Evolutionary conservation across 2,888 invertebrate species (phyloP).

Genomic region (Caenorhabditis macrosperma): DNA sequence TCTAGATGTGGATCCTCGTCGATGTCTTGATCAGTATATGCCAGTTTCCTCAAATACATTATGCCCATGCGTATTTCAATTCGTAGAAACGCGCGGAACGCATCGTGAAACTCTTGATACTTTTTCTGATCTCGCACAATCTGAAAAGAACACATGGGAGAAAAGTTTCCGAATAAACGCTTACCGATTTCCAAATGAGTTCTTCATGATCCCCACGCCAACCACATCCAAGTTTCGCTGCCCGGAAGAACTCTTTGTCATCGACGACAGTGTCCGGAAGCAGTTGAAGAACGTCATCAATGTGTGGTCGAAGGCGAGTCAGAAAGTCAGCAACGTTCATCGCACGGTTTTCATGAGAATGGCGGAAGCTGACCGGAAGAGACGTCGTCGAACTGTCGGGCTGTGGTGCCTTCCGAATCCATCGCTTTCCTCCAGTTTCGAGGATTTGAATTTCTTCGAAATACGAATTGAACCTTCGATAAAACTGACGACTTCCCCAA

Average conservation of each 20-base stretch:
- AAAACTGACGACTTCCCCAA: constrained; percentile 16
- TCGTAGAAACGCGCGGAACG: constrained; percentile 16
- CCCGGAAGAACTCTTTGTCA: constrained; percentile 16
- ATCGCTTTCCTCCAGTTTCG: constrained; percentile 20
- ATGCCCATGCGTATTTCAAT: constrained; percentile 29
- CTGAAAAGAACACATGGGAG: constrained; percentile 2
- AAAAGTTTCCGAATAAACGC: background rate
- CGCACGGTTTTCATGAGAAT: background rate
- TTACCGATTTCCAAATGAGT: constrained; percentile 24
- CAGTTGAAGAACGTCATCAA: constrained; percentile 19
- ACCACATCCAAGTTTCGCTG: constrained; percentile 11
- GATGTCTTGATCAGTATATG: background rate
- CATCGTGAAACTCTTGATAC: constrained; percentile 29
- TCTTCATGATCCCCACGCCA: constrained; percentile 16
- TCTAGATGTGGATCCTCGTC: background rate
- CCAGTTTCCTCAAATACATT: constrained; percentile 20
- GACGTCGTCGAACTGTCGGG: background rate
- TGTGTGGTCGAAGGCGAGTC: constrained; percentile 9
- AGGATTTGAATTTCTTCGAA: constrained; percentile 10
- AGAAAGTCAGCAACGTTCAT: constrained; percentile 4
- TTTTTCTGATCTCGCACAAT: constrained; percentile 6
- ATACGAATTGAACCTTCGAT: constrained; percentile 1
- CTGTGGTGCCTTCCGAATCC: constrained; percentile 12
- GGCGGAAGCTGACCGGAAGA: background rate
- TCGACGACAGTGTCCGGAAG: constrained; percentile 25